Conservation (phyloP, 2,113 vertebrate genomes). For the Miniopterus natalensis region DNA sequence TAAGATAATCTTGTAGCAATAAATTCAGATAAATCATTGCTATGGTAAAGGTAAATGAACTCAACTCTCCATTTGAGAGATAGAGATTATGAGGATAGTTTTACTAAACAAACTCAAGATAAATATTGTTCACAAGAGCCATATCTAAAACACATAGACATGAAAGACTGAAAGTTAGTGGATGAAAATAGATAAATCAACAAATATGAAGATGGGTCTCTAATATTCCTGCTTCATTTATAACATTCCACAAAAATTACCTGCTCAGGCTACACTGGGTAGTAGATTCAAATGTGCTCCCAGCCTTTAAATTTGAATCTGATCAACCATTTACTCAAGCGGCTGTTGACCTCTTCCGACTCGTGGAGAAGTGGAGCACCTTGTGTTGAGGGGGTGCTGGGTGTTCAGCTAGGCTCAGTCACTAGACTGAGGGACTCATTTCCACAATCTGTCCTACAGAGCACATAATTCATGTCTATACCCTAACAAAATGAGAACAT, state of each 20-base stretch:
- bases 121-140: neutral
- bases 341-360: neutral
- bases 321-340: neutral
- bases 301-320: neutral
- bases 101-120: neutral
- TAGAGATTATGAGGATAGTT: neutral
- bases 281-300: neutral
- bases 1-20: neutral
- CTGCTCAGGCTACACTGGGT: neutral
- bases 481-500: neutral
- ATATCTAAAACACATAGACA: neutral
- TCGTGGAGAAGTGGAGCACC: neutral
- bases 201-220: neutral
- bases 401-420: neutral
- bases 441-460: neutral
- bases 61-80: neutral
- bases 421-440: neutral
- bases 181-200: neutral
- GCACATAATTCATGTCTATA: neutral
- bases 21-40: neutral
- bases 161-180: neutral
- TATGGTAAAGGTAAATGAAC: neutral
- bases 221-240: neutral
- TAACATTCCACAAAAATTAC: neutral
- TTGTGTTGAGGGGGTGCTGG: neutral